Conservation (phyloP, 2,113 vertebrate genomes). For the Condylura cristata region DNA sequence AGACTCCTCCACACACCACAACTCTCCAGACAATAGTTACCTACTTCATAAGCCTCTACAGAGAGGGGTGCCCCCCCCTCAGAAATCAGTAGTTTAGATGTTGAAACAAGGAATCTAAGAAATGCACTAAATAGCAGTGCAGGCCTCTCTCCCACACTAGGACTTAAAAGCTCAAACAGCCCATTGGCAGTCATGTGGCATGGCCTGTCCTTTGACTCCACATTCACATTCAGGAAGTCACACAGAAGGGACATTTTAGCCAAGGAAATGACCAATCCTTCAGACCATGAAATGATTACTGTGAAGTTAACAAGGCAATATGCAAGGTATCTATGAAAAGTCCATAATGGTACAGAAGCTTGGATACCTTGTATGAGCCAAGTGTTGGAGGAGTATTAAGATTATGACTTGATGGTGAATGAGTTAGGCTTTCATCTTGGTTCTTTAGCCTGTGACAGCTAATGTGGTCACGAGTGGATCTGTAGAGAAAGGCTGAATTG, state of each 20-base stretch:
- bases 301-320: background rate
- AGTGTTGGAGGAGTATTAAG: background rate
- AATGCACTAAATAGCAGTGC: rapidly evolving
- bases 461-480: background rate
- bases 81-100: background rate
- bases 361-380: background rate
- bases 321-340: background rate
- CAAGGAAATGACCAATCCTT: background rate
- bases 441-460: background rate
- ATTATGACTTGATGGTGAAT: background rate
- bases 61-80: rapidly evolving
- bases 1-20: background rate
- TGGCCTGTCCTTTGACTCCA: background rate
- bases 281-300: background rate
- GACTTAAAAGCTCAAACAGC: background rate
- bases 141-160: background rate
- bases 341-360: background rate
- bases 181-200: background rate
- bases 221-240: background rate
- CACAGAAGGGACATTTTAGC: background rate
- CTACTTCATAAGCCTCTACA: background rate
- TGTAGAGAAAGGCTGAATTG: background rate
- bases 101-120: background rate
- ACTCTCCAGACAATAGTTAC: background rate
- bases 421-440: background rate